Evolutionary conservation across 2,113 vertebrate species (phyloP).

Genomic region (Sceloporus tristichus): DNA sequence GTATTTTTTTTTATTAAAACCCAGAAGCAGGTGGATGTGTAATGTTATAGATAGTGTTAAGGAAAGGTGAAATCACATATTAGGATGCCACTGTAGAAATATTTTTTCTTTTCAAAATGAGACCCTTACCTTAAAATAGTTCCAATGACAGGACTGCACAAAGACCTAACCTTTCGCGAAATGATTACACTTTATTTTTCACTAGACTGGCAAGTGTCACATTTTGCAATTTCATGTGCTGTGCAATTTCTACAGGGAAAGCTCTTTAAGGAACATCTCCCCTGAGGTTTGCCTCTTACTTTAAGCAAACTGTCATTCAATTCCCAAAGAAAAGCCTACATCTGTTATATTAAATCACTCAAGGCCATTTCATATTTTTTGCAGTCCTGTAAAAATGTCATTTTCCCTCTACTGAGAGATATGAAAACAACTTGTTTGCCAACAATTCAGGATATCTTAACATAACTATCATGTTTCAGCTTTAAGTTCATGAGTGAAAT

Average conservation of each 20-base stretch:
- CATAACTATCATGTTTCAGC: conserved; percentile 34
- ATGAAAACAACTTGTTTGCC: conserved; percentile 45
- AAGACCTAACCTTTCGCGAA: fast-evolving
- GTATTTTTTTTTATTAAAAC: not conserved
- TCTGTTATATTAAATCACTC: not conserved
- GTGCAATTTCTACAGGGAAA: not conserved
- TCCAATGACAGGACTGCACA: fast-evolving
- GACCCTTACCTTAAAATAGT: not conserved
- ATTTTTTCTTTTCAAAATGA: not conserved
- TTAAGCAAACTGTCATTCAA: conserved; percentile 1
- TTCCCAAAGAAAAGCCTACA: not conserved
- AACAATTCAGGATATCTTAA: conserved; percentile 36
- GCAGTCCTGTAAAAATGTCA: not conserved
- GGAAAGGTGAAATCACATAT: not conserved
- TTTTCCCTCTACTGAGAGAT: conserved; percentile 32
- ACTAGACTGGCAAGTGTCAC: fast-evolving
- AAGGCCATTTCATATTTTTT: not conserved
- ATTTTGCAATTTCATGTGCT: not conserved
- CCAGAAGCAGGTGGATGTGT: not conserved
- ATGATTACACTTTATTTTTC: fast-evolving
- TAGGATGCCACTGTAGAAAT: not conserved
- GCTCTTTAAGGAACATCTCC: not conserved
- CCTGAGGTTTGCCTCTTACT: not conserved
- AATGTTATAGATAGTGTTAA: not conserved
- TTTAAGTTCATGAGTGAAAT: conserved; percentile 42